Base-by-base conservation (phyloP, 1,140 invertebrate species). In the honey bee (Apis mellifera) region DNA sequence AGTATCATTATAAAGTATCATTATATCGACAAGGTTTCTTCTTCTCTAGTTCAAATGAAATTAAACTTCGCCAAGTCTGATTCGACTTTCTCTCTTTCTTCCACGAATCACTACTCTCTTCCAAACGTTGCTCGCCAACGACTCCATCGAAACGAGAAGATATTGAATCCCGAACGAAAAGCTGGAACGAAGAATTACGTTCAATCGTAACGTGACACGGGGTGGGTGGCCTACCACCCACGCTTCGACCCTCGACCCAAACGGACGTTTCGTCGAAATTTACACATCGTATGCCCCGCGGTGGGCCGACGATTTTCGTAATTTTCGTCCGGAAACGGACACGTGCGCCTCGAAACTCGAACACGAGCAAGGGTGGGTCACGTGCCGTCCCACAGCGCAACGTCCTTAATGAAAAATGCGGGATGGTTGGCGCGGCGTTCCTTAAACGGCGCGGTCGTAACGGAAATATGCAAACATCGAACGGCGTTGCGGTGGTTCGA, bases 271-370 rank as follows among this genome's bases (percentile, higher is more conserved):
- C n/a, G n/a, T 86, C 7, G 88, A 91, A 90, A 91, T 91, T 91
- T 91, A 89, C 87, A 89, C 89, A 90, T 90, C 86, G 84, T 32
- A 89, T 87, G 88, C 79, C 82, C 74, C 87, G 80, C 52, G 60
- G 71, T 62, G 60, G 71, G 77, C 76, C 82, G 78, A 66, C 79
- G 84, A 88, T 84, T 81, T 85, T 86, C 76, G 62, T 74, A 60
- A 74, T 87, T 87, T 71, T 66, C 62, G 65, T 52, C 13, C 23
- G 64, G 84, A 83, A 76, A 48, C 71, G 66, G 69, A 48, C 78
- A 83, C 84, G 77, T 78, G 76, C 79, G 68, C 32, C 54, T 32
- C 32, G 62, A 62, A 55, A 26, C 26, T 50, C 76, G 52, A n/a
- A n/a, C 50, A 32, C 64, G 65, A 48, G 74, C 55, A n/a, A n/a